These are phyloP conservation scores for Pollenia angustigena DNA, from an alignment of 2,888 invertebrate species.

Conservation along the genomic window DNA sequence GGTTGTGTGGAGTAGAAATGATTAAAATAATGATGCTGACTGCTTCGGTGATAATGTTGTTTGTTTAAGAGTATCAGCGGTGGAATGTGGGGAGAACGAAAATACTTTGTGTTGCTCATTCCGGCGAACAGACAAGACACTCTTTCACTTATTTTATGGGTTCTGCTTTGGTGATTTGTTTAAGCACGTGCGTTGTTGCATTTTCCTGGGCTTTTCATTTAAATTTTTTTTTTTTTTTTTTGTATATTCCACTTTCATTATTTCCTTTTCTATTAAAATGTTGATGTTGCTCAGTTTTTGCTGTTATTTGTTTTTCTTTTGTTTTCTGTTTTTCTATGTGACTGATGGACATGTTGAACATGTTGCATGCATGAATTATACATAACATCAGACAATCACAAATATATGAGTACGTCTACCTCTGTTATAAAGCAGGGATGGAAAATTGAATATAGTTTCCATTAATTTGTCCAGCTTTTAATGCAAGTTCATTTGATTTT, in stretches of 20 bases:
- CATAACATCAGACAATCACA: neutral
- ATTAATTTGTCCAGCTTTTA: too few species aligned
- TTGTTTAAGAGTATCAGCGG: slow-evolving; percentile 12
- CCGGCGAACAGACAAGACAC: slow-evolving; percentile 49
- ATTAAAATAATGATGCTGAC: slow-evolving; percentile 21
- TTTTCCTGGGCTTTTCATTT: slow-evolving; percentile 5
- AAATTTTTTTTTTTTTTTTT: slow-evolving; percentile 28
- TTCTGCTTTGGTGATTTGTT: slow-evolving; percentile 59
- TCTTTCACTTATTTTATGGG: slow-evolving; percentile 52
- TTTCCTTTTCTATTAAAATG: slow-evolving; percentile 44
- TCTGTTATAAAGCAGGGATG: neutral
- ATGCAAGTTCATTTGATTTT: too few species aligned
- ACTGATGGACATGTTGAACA: slow-evolving; percentile 58
- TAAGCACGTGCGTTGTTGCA: slow-evolving; percentile 60
- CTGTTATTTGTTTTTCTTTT: slow-evolving; percentile 39
- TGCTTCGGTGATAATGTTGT: slow-evolving; percentile 13
- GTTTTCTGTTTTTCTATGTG: slow-evolving; percentile 22
- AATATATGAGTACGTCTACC: slow-evolving; percentile 16
- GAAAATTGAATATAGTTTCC: neutral
- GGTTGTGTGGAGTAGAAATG: slow-evolving; percentile 14
- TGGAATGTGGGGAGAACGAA: slow-evolving; percentile 16
- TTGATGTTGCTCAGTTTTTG: slow-evolving; percentile 34
- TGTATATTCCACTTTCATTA: slow-evolving; percentile 40
- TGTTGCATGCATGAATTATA: slow-evolving; percentile 42
- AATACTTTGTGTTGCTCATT: slow-evolving; percentile 42